A percentile compares a stretch with the other conserved stretches of the same genome.
Evolutionary conservation across 64 coral and sea anemone genomes (phyloP).

Genomic region (Montipora foliosa): DNA sequence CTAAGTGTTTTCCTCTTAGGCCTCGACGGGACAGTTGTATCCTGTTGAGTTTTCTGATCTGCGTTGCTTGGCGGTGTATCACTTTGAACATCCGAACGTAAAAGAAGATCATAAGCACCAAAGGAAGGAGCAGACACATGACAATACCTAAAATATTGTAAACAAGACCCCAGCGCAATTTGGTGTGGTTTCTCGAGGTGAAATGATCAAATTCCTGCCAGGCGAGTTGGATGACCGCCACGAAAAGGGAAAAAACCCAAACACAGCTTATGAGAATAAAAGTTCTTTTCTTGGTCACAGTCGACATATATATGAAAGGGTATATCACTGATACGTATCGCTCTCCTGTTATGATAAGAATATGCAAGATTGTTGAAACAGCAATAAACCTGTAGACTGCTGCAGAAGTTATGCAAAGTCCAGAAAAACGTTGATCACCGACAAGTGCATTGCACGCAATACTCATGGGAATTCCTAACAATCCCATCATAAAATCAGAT

Average conservation of each 20-base stretch:
- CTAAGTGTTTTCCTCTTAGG: conserved; percentile 35
- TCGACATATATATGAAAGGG: conserved; percentile 78
- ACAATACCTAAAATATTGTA: conserved; percentile 77
- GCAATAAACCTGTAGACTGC: conserved; percentile 89
- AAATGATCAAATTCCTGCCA: conserved; percentile 83
- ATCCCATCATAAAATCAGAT: conserved; percentile 84
- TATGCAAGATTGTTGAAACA: conserved; percentile 95
- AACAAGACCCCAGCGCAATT: conserved; percentile 66
- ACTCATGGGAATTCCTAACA: conserved; percentile 80
- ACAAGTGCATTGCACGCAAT: conserved; percentile 75
- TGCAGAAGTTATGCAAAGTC: conserved; percentile 76
- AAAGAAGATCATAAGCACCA: conserved; percentile 71
- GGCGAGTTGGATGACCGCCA: conserved; percentile 74
- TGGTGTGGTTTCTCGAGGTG: conserved; percentile 20
- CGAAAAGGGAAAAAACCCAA: conserved; percentile 76
- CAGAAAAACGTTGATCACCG: conserved; percentile 12
- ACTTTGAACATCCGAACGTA: conserved; percentile 84
- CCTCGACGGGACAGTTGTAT: conserved; percentile 22
- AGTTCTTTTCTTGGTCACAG: conserved; percentile 76
- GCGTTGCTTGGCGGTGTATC: conserved; percentile 70
- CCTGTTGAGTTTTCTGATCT: conserved; percentile 64
- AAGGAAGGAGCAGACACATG: conserved; percentile 76
- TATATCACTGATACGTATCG: conserved; percentile 92
- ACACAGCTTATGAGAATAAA: conserved; percentile 59
- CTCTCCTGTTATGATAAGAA: conserved; percentile 89